Percentiles rank a stretch among this genome's conserved stretches.
These are phyloP conservation scores for Pelecanus crispus DNA, from an alignment of 2,113 vertebrate genomes.

Conservation along the genomic window DNA sequence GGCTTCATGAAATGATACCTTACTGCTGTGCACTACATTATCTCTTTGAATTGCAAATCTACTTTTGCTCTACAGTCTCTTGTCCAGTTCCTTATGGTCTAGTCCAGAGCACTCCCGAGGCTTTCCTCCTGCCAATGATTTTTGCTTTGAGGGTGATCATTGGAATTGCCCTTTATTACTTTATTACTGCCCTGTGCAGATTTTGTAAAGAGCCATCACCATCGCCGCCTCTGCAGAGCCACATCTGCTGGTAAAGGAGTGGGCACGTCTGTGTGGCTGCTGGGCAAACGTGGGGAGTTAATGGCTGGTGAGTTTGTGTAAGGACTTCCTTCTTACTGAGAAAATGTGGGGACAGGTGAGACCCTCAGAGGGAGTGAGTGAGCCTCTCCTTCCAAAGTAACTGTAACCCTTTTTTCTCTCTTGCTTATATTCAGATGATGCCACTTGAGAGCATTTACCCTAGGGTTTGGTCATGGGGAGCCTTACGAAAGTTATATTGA, in stretches of 20 bases:
- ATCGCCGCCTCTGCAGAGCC: neutral
- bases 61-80: neutral
- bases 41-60: neutral
- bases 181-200: neutral
- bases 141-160: neutral
- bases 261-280: neutral
- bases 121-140: neutral
- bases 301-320: neutral
- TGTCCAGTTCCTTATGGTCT: neutral
- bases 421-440: neutral
- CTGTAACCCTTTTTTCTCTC: neutral
- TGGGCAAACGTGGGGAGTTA: neutral
- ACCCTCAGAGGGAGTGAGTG: neutral
- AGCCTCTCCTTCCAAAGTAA: neutral
- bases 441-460: neutral
- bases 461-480: neutral
- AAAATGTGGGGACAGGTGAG: neutral
- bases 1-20: neutral
- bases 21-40: neutral
- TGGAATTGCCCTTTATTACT: neutral
- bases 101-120: neutral
- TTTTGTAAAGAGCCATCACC: neutral
- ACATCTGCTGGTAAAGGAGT: neutral
- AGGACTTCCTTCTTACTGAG: neutral
- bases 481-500: neutral